A percentile compares a stretch with the other conserved stretches of the same genome.
Conservation (phyloP, 2,888 invertebrate species). For the Magallana nippona region DNA sequence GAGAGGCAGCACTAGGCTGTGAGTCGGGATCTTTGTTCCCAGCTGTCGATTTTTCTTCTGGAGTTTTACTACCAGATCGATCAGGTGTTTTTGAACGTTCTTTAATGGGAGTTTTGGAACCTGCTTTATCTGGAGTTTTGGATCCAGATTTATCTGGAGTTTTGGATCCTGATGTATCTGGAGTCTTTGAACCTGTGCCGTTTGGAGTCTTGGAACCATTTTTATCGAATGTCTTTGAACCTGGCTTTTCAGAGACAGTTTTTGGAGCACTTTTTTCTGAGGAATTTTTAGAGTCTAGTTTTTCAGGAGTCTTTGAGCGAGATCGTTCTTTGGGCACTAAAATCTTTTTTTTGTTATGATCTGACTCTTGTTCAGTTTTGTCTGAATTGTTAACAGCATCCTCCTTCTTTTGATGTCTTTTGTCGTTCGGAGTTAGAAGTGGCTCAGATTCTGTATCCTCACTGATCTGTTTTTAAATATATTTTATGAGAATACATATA, state of each 20-base stretch:
- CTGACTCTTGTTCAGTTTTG: neutral
- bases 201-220: neutral
- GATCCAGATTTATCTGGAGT: neutral
- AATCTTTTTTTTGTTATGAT: neutral
- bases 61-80: neutral
- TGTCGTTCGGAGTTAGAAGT: neutral
- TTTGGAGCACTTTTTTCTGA: slow-evolving; percentile 33
- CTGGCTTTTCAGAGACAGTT: slow-evolving; percentile 21
- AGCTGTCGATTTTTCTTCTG: slow-evolving; percentile 34
- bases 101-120: slow-evolving; percentile 20
- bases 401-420: neutral
- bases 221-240: neutral
- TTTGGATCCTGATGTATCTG: neutral
- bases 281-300: slow-evolving; percentile 4
- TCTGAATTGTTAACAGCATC: neutral
- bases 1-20: slow-evolving; percentile 50
- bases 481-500: too few relatives aligned
- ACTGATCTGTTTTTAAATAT: neutral
- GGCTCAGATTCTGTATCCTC: slow-evolving; percentile 2
- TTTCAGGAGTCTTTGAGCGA: slow-evolving; percentile 14
- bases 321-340: neutral
- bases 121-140: slow-evolving; percentile 30
- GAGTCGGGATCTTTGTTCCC: slow-evolving; percentile 13
- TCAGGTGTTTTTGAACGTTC: neutral
- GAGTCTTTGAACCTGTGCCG: neutral